These are phyloP conservation scores for Drosophila sucinea DNA, from an alignment of 1,140 invertebrate species.

Conservation along the genomic window DNA sequence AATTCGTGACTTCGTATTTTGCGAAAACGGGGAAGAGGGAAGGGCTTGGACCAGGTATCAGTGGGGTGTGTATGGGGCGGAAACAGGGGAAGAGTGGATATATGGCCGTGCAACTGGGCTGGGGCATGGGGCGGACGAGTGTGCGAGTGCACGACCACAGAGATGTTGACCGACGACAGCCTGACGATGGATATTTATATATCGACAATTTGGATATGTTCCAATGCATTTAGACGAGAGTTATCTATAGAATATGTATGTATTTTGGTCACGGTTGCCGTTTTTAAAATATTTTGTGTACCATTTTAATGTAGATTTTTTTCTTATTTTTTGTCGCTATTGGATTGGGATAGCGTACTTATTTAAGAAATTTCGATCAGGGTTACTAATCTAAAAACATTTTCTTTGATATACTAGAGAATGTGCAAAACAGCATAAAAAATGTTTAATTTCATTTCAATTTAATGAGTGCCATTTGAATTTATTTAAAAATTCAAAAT, in stretches of 20 bases:
- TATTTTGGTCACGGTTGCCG: conserved; percentile 79
- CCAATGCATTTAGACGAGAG: conserved; percentile 81
- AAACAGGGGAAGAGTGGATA: background rate
- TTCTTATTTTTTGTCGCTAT: background rate
- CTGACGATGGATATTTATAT: conserved; percentile 80
- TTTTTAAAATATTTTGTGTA: conserved; percentile 75
- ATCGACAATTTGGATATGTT: conserved; percentile 79
- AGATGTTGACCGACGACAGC: conserved; percentile 51
- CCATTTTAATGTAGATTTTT: conserved; percentile 45
- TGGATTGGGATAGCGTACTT: conserved; percentile 10
- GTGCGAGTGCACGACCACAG: conserved; percentile 35
- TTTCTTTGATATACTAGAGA: too few species aligned
- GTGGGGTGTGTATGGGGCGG: background rate
- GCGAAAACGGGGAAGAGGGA: background rate
- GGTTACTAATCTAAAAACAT: conserved; percentile 28
- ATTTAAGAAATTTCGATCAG: conserved; percentile 28
- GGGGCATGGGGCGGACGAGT: background rate
- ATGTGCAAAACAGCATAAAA: too few species aligned
- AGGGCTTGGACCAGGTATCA: background rate
- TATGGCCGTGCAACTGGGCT: conserved; percentile 1
- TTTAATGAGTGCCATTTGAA: too few species aligned
- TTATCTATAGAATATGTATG: conserved; percentile 78
- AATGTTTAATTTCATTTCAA: too few species aligned
- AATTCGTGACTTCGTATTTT: background rate
- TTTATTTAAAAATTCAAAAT: too few species aligned